Base-by-base conservation (phyloP, 2,797 vertebrate genomes). In the Melanogrammus aeglefinus region DNA sequence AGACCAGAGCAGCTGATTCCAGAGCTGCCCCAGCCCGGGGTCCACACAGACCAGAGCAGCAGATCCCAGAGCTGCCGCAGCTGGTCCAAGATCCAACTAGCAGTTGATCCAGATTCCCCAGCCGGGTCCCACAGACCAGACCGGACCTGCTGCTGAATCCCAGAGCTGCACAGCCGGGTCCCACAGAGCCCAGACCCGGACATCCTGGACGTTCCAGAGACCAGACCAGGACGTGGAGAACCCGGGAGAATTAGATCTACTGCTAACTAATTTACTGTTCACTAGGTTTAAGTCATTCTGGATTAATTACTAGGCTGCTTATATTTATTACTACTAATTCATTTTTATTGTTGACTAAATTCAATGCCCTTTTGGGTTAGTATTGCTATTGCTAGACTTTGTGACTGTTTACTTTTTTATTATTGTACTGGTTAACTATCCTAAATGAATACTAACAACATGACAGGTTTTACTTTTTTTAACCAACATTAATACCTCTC, bases 191-290 rank as follows among this genome's bases (percentile, higher is more conserved):
- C 13, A 44, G 41, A 44, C n/a, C 41, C 47, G 4, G 47, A 51
- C 16, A 95, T 97, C 85, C 91, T 99, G 82, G 97, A 99, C 38
- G 96, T 99, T 70, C 97, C 97, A 16, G 96, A 97, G 83, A 81
- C n/a, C 90, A 80, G 94, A 95, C n/a, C 79, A 88, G 86, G 77
- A 80, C 78, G 92, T 93, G n/a, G n/a, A 86, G 85, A 82, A 76
- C 47, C n/a, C 70, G 10, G 24, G 21, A 7, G 4, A 14, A 44
- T 14, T 16, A 73, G 29, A 6, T 38, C 8, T 24, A 7, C 27
- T 13, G 36, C 10, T 39, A 47, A 44, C 47, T 51, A 57, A 12
- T 18, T 5, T 57, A 57, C 57, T 66, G n/a, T 66, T 66, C 6
- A 24, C n/a, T 27, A 66, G n/a, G 57, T 9, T 66, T 9, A 66